Conservation (phyloP, 2,888 invertebrate genomes). For the Nomada goodeniana region DNA sequence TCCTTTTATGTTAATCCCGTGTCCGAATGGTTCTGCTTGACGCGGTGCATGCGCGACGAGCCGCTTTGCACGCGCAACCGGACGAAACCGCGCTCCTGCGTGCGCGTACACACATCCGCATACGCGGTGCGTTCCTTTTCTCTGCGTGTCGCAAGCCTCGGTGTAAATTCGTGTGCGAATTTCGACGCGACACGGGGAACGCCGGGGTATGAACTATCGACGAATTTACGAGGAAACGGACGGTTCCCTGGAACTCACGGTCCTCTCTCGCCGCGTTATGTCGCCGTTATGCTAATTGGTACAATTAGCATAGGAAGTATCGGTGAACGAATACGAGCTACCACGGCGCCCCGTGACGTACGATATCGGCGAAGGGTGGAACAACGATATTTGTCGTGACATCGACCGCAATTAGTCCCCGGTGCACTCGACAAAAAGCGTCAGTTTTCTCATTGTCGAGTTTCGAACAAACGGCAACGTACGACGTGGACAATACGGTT, state of each 20-base stretch:
- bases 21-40: slow-evolving; percentile 69
- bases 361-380: slow-evolving; percentile 66
- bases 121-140: background rate
- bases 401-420: slow-evolving; percentile 78
- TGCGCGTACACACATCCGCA: background rate
- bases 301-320: slow-evolving; percentile 83
- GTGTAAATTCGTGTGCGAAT: slow-evolving; percentile 68
- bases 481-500: slow-evolving; percentile 15
- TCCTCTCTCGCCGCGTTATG: slow-evolving; percentile 67
- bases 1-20: slow-evolving; percentile 80
- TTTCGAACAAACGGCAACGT: slow-evolving; percentile 27
- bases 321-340: slow-evolving; percentile 68
- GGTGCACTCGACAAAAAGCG: slow-evolving; percentile 45
- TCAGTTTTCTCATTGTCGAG: slow-evolving; percentile 46
- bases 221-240: slow-evolving; percentile 83
- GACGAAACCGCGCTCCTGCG: background rate
- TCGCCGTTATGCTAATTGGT: slow-evolving; percentile 82
- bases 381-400: slow-evolving; percentile 77
- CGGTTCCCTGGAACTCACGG: slow-evolving; percentile 67
- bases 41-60: slow-evolving; percentile 42
- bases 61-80: slow-evolving; percentile 22
- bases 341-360: slow-evolving; percentile 64
- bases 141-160: background rate
- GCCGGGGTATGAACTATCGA: slow-evolving; percentile 76
- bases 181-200: slow-evolving; percentile 42